Evolutionary conservation across 2,113 vertebrate genomes (phyloP).

Genomic region (Crotalus viridis): DNA sequence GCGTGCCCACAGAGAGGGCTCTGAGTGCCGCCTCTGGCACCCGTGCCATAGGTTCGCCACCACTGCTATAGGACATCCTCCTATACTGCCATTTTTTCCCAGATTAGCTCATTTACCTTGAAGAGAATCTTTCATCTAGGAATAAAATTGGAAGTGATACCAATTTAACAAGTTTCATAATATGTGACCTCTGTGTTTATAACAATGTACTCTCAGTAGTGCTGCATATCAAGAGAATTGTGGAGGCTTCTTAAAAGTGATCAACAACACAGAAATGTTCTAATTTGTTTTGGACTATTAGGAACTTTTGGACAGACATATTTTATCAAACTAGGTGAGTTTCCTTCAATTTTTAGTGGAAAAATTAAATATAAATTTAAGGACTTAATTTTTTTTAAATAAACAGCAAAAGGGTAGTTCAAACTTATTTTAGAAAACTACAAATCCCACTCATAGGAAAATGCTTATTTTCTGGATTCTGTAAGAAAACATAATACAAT

Average conservation of each 20-base stretch:
- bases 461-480: neutral
- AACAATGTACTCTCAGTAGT: neutral
- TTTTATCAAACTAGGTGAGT: neutral
- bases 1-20: too few species aligned
- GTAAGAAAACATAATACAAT: neutral
- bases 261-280: neutral
- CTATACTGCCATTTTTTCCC: neutral
- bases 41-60: too few species aligned
- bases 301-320: neutral
- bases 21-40: too few species aligned
- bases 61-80: neutral
- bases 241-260: neutral
- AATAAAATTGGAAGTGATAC: neutral
- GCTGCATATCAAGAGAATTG: neutral
- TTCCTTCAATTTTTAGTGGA: neutral
- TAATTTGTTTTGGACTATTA: neutral
- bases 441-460: neutral
- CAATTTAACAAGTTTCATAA: neutral
- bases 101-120: neutral
- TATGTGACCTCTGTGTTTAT: neutral
- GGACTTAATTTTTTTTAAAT: neutral
- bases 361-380: neutral
- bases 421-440: too few species aligned
- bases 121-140: neutral
- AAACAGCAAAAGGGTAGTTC: neutral